Percentiles rank a stretch among this genome's conserved stretches.
Evolutionary conservation across 2,797 vertebrate genomes (phyloP).

Genomic region (Oophaga sylvatica): DNA sequence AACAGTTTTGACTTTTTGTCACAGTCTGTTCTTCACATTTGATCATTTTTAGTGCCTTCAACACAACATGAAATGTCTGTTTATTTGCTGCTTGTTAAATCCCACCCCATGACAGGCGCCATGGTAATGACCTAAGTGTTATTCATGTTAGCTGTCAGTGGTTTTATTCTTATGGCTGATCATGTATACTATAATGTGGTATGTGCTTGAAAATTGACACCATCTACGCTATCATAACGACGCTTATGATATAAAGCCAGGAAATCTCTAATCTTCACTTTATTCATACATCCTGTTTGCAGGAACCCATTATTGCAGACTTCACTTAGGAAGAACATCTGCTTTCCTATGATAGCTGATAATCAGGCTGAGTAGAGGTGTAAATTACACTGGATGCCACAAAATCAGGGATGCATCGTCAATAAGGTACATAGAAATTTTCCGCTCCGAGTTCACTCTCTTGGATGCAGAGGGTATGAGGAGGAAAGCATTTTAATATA

Average conservation of each 20-base stretch:
- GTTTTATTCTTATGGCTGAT: no score
- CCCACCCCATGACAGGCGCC: no score
- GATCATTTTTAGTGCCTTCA: no score
- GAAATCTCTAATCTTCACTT: background rate
- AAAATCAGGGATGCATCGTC: background rate
- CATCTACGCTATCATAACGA: background rate
- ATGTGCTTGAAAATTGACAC: background rate
- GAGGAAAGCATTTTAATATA: no score
- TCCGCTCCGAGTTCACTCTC: background rate
- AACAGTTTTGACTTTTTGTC: no score
- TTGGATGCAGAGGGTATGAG: background rate
- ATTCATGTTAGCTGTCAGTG: no score
- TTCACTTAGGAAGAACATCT: background rate
- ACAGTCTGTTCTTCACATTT: no score
- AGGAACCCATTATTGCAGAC: background rate
- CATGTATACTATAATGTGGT: background rate
- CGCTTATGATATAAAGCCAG: background rate
- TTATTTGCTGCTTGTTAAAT: no score
- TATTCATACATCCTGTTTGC: conserved; percentile 4
- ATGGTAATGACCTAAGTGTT: no score
- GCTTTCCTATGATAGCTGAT: background rate
- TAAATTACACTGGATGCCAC: background rate
- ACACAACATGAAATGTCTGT: no score
- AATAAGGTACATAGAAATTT: background rate
- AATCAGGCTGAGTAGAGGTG: background rate